Percentiles rank a stretch among this genome's conserved stretches.
Conservation (phyloP, 2,113 vertebrate genomes). For the Leptobrachium ailaonicum region DNA sequence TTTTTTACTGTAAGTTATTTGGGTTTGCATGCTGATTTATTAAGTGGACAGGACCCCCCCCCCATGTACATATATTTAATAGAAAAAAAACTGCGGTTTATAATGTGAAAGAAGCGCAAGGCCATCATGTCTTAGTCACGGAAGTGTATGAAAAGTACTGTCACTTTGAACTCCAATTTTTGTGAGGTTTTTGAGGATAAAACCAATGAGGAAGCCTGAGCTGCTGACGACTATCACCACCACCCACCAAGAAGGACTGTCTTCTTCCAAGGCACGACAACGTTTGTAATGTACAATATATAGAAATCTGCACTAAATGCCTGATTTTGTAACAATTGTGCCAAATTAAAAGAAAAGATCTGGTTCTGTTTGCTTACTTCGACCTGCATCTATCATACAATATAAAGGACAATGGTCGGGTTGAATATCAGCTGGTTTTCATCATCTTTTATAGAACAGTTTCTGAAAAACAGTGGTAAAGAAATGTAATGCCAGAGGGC, state of each 20-base stretch:
- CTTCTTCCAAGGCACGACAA: constrained; percentile 7
- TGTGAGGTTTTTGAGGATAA: not conserved
- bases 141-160: constrained; percentile 65
- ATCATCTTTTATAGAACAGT: too few relatives aligned
- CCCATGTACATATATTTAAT: constrained; percentile 50
- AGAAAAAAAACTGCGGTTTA: constrained; percentile 7
- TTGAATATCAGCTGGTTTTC: too few relatives aligned
- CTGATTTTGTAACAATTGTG: constrained; percentile 30
- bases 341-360: constrained; percentile 33
- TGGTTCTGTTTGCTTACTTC: too few relatives aligned
- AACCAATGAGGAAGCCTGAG: constrained; percentile 9
- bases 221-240: not conserved
- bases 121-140: constrained; percentile 34
- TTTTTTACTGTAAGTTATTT: constrained; percentile 75
- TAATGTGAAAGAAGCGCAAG: constrained; percentile 34
- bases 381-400: too few relatives aligned
- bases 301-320: not conserved
- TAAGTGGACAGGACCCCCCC: constrained; percentile 26
- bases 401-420: too few relatives aligned
- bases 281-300: not conserved
- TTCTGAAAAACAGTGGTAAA: too few relatives aligned
- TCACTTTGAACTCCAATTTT: constrained; percentile 63
- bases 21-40: constrained; percentile 56
- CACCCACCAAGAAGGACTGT: constrained; percentile 17
- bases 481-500: too few relatives aligned